A percentile compares a stretch with the other conserved stretches of the same genome.
Conservation (phyloP, 2,113 vertebrate species). For the Macquaria ambigua region DNA sequence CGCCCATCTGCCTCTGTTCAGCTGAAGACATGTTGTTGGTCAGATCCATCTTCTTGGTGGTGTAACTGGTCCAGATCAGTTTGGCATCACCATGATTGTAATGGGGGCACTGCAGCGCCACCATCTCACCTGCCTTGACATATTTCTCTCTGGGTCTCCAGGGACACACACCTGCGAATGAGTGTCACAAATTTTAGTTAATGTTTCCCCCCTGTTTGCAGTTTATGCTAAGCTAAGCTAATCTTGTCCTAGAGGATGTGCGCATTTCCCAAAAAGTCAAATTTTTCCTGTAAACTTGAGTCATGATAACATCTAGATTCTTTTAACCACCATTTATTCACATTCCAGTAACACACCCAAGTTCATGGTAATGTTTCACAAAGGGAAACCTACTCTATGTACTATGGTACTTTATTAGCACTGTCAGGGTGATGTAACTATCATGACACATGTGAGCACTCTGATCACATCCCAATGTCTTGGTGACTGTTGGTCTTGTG, state of each 20-base stretch:
- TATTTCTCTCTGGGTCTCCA: not conserved
- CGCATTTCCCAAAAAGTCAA: too few relatives aligned
- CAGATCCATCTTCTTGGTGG: constrained; percentile 1
- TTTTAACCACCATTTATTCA: too few relatives aligned
- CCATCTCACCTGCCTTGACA: constrained; percentile 57
- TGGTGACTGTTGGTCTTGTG: not conserved
- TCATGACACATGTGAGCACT: not conserved
- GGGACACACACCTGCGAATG: constrained; percentile 36
- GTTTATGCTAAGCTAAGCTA: too few relatives aligned
- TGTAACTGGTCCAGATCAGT: constrained; percentile 53
- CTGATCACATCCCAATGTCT: not conserved
- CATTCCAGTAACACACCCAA: too few relatives aligned
- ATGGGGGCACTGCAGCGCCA: constrained; percentile 27
- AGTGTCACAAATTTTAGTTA: not conserved
- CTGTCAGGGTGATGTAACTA: too few relatives aligned
- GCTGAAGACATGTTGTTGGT: constrained; percentile 29
- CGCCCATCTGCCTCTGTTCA: constrained; percentile 22
- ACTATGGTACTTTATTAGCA: too few relatives aligned
- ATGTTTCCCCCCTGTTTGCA: not conserved
- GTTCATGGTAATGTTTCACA: too few relatives aligned
- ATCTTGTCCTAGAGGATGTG: too few relatives aligned
- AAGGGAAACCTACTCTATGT: too few relatives aligned
- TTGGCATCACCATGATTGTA: not conserved
- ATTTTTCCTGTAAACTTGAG: too few relatives aligned
- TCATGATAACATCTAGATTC: too few relatives aligned